phyloP scores from a whole-genome alignment of 2,797 vertebrate species.

The Notolabrus celidotus region DNA sequence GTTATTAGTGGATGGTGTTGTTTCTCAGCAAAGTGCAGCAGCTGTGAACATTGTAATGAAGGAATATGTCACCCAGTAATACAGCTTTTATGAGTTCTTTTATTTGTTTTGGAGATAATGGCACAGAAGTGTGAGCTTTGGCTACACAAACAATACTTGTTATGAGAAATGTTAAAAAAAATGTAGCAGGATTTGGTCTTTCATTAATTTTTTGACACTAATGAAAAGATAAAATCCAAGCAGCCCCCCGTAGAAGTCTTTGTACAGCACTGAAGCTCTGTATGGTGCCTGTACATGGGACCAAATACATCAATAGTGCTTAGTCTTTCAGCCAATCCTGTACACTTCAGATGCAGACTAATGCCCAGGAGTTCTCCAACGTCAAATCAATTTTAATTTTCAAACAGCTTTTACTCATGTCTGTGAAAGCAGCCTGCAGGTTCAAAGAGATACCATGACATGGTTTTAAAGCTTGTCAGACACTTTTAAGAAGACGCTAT shows the following conservation, averaged over 20 bases:
- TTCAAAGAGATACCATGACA: conserved; percentile 43
- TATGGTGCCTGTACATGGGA: conserved; percentile 18
- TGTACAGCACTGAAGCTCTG: conserved; percentile 4
- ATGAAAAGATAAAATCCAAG: conserved; percentile 6
- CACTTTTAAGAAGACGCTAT: conserved; percentile 29
- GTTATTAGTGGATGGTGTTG: conserved; percentile 1
- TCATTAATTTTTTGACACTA: not conserved
- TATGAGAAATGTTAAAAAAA: not conserved
- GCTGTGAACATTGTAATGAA: conserved; percentile 9
- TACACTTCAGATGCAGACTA: conserved; percentile 60
- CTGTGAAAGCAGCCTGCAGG: conserved; percentile 49
- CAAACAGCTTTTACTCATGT: conserved; percentile 69
- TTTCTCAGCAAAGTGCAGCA: not conserved
- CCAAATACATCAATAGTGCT: conserved; percentile 40
- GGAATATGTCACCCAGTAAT: conserved; percentile 14
- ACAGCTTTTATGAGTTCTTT: conserved; percentile 27
- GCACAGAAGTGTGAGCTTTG: not conserved
- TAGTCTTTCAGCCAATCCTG: conserved; percentile 39
- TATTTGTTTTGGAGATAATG: conserved; percentile 5
- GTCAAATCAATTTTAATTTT: conserved; percentile 81
- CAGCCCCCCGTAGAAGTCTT: not conserved
- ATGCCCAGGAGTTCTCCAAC: conserved; percentile 64
- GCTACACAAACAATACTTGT: conserved; percentile 8
- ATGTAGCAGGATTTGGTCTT: too few species aligned
- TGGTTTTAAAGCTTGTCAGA: conserved; percentile 36